Conservation (phyloP, 2,113 vertebrate species). For the Piaya cayana region DNA sequence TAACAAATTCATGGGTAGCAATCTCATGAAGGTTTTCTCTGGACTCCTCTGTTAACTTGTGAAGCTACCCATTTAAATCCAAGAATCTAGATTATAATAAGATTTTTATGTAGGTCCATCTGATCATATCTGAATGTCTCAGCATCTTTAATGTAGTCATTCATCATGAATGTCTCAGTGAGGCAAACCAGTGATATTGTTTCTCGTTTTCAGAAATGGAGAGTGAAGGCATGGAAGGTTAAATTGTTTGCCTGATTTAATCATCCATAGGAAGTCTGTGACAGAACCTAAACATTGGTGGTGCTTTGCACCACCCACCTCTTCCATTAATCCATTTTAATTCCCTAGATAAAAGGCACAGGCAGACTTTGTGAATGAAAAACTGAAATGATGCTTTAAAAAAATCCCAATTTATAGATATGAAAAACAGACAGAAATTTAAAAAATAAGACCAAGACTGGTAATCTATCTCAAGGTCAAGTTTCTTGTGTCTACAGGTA, state of each 20-base stretch:
- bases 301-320: background rate
- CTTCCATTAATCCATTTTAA: background rate
- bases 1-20: background rate
- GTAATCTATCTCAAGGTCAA: background rate
- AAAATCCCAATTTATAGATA: background rate
- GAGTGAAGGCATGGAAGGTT: background rate
- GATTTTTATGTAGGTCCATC: background rate
- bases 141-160: background rate
- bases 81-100: background rate
- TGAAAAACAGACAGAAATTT: background rate
- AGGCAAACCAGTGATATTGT: background rate
- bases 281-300: background rate
- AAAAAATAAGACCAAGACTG: background rate
- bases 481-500: background rate
- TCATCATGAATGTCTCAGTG: background rate
- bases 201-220: background rate
- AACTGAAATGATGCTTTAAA: background rate
- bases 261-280: background rate
- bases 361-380: background rate
- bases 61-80: background rate
- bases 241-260: background rate
- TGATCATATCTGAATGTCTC: background rate
- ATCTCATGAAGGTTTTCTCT: background rate
- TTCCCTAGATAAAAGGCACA: background rate
- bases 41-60: background rate